Base-by-base conservation (phyloP, 2,113 vertebrate species). In the Cebidichthys violaceus region DNA sequence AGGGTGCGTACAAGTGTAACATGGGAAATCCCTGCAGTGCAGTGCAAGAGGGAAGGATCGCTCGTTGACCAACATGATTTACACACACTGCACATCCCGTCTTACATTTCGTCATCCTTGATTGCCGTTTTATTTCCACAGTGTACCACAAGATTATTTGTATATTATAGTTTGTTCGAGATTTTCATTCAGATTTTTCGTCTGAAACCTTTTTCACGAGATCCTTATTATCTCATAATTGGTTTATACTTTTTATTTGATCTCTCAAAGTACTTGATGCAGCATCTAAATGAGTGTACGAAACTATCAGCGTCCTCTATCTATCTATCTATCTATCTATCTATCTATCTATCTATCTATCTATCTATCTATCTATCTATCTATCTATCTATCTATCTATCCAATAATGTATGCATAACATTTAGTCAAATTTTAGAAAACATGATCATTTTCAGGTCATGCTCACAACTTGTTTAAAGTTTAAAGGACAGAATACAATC, bases 1-100 rank as follows among this genome's bases (percentile, higher is more conserved):
- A 86, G 55, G 69, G 79, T 41, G 85, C 65, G 88, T 88, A 52
- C 76, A 33, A 20, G 55, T 27, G 81, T 9, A 79, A 79, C 45
- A 74, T 70, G 88, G 92, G 87, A 87, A 91, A 89, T 91, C 73
- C 90, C 83, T 82, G 62, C 81, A 75, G 75, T 73, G 68, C 69
- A 45, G 43, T 1, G 13, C 17, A 22, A 68, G 7, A 0, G 55
- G 41, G 37, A 54, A 22, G 41, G 9, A 64, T 7, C 4, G 9
- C 37, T 41, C 35, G 1, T 65, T 82, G 74, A 60, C 70, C 55
- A 60, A 79, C 70, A n/a, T 43, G 4, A 20, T 29, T 71, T 59
- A 18, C 43, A 43, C 37, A 33, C 50, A 27, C 11, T 3, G 31
- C 55, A 54, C 78, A 50, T 31, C 55, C 69, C 1, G 20, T 37